phyloP scores from a whole-genome alignment of 2,797 vertebrate species.

The Anguilla megastoma region DNA sequence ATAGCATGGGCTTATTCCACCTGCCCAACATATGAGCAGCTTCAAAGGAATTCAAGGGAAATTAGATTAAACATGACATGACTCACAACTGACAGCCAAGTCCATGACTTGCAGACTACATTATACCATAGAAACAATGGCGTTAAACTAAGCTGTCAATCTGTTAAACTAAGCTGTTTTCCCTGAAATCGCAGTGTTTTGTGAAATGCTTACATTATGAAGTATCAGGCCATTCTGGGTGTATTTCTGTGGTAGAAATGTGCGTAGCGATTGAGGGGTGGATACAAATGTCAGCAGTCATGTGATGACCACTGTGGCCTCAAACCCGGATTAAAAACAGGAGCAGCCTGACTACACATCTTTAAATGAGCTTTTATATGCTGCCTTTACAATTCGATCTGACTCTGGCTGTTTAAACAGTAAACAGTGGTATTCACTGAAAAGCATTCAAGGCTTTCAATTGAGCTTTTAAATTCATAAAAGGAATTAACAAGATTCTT shows the following conservation, averaged over 20 bases:
- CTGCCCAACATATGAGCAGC: not conserved
- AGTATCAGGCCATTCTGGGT: not conserved
- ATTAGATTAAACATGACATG: not conserved
- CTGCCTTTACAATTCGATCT: not conserved
- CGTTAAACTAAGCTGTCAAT: not conserved
- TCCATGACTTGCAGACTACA: not conserved
- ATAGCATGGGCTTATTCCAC: not conserved
- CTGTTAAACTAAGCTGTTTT: not conserved
- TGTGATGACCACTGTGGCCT: not conserved
- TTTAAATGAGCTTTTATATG: not conserved
- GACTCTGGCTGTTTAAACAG: not conserved
- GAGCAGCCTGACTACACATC: not conserved
- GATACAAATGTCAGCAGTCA: not conserved
- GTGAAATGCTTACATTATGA: not conserved
- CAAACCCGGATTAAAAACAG: not conserved
- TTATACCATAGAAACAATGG: not conserved
- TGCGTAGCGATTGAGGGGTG: not conserved
- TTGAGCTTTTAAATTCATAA: not conserved
- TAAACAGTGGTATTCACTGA: not conserved
- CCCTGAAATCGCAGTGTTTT: not conserved
- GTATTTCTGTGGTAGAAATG: not conserved
- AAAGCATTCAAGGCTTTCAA: not conserved
- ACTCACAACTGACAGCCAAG: not conserved
- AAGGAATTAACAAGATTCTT: too few relatives aligned
- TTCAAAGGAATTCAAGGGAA: not conserved